A percentile compares a stretch with the other conserved stretches of the same genome.
Conservation (phyloP, 2,797 vertebrate species). For the Molossus alvarezi region DNA sequence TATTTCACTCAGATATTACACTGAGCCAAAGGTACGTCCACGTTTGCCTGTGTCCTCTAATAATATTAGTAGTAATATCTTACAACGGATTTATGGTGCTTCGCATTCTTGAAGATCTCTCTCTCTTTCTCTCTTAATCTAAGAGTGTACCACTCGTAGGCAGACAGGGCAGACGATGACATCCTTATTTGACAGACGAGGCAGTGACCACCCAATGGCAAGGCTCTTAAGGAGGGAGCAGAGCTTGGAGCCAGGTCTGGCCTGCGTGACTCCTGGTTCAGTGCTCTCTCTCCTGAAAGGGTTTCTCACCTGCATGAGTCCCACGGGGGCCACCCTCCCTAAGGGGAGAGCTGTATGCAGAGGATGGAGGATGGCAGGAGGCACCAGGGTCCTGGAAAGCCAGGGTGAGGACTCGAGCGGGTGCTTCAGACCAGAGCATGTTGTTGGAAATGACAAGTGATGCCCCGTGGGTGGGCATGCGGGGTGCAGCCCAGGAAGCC, state of each 20-base stretch:
- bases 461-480: constrained; percentile 14
- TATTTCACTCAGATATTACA: neutral
- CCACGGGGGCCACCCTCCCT: neutral
- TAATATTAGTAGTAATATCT: neutral
- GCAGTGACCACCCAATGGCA: neutral
- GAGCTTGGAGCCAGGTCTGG: neutral
- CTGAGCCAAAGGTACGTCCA: neutral
- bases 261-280: neutral
- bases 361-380: neutral
- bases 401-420: neutral
- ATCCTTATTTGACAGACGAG: neutral
- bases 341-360: neutral
- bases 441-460: constrained; percentile 47
- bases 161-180: neutral
- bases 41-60: neutral
- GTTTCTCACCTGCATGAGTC: neutral
- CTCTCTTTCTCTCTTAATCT: neutral
- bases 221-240: neutral
- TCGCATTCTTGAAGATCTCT: neutral
- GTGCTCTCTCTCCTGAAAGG: neutral
- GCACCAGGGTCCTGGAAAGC: neutral
- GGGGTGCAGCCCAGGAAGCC: constrained; percentile 49
- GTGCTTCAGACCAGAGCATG: constrained; percentile 19
- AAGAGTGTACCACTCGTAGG: neutral
- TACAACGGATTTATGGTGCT: neutral